A percentile compares a stretch with the other conserved stretches of the same genome.
Evolutionary conservation across 1,140 invertebrate genomes (phyloP).

Genomic region (Druon quercuslanigerum): DNA sequence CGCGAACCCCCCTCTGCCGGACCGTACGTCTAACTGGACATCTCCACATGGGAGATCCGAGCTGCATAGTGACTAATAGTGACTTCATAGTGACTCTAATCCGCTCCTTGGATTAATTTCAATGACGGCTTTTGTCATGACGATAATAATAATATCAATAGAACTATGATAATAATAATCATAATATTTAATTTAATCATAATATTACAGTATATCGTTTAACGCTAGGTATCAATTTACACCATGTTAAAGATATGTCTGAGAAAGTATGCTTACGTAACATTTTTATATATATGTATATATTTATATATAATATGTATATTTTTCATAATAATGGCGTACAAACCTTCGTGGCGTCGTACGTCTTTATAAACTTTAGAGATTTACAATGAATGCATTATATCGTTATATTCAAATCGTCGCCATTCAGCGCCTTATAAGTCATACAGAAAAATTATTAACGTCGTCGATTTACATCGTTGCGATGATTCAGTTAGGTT

Average conservation of each 20-base stretch:
- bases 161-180: constrained; percentile 22
- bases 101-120: neutral
- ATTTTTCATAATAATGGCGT: constrained; percentile 31
- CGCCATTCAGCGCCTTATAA: constrained; percentile 12
- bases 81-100: no score
- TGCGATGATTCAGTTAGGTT: constrained; percentile 31
- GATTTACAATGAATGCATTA: constrained; percentile 31
- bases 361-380: constrained; percentile 31
- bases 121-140: neutral
- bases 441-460: constrained; percentile 28
- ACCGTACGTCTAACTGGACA: no score
- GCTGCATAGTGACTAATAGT: no score
- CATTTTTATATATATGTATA: constrained; percentile 32
- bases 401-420: constrained; percentile 26
- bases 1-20: no score
- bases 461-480: constrained; percentile 28
- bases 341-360: constrained; percentile 29
- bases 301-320: constrained; percentile 32
- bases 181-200: constrained; percentile 30
- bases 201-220: constrained; percentile 32
- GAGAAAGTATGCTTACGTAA: constrained; percentile 34
- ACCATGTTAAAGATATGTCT: constrained; percentile 44
- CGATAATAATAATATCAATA: constrained; percentile 18
- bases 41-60: no score
- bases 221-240: constrained; percentile 40